Evolutionary conservation across 2,888 invertebrate genomes (phyloP).

Genomic region (Meganola albula): DNA sequence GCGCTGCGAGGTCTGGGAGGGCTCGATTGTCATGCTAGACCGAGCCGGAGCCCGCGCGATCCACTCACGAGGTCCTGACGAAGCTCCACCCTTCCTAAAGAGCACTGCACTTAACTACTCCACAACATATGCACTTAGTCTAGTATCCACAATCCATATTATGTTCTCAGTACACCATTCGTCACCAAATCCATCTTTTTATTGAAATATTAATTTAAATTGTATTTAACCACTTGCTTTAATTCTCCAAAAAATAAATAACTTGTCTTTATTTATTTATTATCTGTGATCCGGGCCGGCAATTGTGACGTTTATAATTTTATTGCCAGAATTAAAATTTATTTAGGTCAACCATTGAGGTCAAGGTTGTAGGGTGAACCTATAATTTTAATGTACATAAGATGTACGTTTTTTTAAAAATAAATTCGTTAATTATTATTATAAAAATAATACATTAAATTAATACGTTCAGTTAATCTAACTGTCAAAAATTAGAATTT

Average conservation of each 20-base stretch:
- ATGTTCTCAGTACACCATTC: conserved; percentile 20
- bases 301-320: conserved; percentile 28
- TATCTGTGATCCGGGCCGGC: no score
- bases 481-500: no score
- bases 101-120: conserved; percentile 10
- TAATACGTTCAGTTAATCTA: no score
- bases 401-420: no score
- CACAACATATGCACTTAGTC: conserved; percentile 14
- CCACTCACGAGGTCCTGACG: neutral
- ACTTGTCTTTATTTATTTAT: no score
- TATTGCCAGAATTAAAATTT: conserved; percentile 26
- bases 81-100: conserved; percentile 18
- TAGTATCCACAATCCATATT: conserved; percentile 12
- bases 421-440: no score
- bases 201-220: conserved; percentile 21
- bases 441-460: no score
- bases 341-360: conserved; percentile 20
- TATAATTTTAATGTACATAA: no score
- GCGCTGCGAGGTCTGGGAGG: neutral
- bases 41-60: neutral
- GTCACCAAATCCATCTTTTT: conserved; percentile 35
- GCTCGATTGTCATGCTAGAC: conserved; percentile 13
- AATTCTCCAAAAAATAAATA: no score
- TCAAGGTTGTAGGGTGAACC: no score
- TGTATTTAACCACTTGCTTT: conserved; percentile 29